phyloP scores from a whole-genome alignment of 2,113 vertebrate species.

The Pelmatolapia mariae region DNA sequence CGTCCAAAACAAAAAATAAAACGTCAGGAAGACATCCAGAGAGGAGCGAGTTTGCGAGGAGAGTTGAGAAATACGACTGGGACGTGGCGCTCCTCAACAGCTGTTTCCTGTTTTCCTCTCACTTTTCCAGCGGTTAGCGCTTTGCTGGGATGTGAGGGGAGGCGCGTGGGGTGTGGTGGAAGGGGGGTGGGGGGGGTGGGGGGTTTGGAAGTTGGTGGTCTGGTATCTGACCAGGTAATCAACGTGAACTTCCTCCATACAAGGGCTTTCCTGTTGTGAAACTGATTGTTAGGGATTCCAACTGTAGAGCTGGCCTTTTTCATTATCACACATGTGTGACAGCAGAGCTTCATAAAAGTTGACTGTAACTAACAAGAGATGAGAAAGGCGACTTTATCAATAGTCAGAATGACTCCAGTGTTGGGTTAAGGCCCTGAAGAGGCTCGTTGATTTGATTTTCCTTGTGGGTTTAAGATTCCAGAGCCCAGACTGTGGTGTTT shows the following conservation, averaged over 20 bases:
- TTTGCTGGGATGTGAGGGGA: constrained; percentile 12
- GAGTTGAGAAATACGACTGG: not conserved
- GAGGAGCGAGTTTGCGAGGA: not conserved
- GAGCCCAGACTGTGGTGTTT: not conserved
- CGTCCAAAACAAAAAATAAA: not conserved
- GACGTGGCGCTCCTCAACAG: constrained; percentile 32
- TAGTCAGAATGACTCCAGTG: not conserved
- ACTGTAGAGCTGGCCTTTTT: not conserved
- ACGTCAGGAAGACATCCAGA: constrained; percentile 14
- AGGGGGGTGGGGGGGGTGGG: too few species aligned
- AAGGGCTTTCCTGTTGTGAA: not conserved
- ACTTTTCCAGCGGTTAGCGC: constrained; percentile 37
- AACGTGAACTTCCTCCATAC: not conserved
- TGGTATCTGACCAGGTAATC: constrained; percentile 23
- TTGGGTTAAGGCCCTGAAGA: fast-evolving
- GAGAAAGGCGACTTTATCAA: not conserved
- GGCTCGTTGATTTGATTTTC: not conserved
- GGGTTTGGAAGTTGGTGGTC: not conserved
- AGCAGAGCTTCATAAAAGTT: not conserved
- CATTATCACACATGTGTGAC: fast-evolving
- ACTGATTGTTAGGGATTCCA: not conserved
- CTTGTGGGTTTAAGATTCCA: not conserved
- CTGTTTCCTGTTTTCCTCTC: constrained; percentile 69
- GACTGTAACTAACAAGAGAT: not conserved
- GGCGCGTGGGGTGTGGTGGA: not conserved